phyloP scores from a whole-genome alignment of 1,140 invertebrate genomes.

The Helicoverpa armigera region DNA sequence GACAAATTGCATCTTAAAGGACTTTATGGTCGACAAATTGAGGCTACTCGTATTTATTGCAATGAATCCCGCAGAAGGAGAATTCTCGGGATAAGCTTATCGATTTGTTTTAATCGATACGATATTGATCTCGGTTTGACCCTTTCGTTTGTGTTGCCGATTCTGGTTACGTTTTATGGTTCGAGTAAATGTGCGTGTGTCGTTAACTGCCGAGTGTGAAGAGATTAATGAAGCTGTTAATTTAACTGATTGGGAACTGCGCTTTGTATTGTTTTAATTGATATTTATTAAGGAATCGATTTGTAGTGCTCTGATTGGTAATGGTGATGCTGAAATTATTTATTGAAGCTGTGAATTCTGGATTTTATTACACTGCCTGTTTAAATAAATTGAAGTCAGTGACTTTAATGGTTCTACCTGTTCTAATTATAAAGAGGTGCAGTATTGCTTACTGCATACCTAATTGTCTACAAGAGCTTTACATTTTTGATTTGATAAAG shows the following conservation, averaged over 20 bases:
- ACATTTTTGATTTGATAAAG: too few species aligned
- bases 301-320: neutral
- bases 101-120: slow-evolving; percentile 59
- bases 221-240: slow-evolving; percentile 48
- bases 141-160: slow-evolving; percentile 39
- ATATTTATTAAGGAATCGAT: slow-evolving; percentile 13
- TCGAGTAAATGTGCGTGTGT: slow-evolving; percentile 22
- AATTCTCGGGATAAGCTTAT: slow-evolving; percentile 58
- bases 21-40: slow-evolving; percentile 77
- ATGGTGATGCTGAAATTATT: neutral
- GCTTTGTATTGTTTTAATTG: slow-evolving; percentile 16
- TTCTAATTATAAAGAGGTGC: too few species aligned
- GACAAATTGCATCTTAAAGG: slow-evolving; percentile 77
- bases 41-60: slow-evolving; percentile 70
- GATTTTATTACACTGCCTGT: neutral
- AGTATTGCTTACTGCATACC: too few species aligned
- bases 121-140: slow-evolving; percentile 51
- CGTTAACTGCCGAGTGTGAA: slow-evolving; percentile 28
- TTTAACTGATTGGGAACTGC: slow-evolving; percentile 31
- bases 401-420: too few species aligned
- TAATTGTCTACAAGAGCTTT: too few species aligned
- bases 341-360: neutral
- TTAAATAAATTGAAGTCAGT: neutral
- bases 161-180: slow-evolving; percentile 32
- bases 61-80: slow-evolving; percentile 50